Base-by-base conservation (phyloP, 2,888 invertebrate species). In the Parnassius glacialis region DNA sequence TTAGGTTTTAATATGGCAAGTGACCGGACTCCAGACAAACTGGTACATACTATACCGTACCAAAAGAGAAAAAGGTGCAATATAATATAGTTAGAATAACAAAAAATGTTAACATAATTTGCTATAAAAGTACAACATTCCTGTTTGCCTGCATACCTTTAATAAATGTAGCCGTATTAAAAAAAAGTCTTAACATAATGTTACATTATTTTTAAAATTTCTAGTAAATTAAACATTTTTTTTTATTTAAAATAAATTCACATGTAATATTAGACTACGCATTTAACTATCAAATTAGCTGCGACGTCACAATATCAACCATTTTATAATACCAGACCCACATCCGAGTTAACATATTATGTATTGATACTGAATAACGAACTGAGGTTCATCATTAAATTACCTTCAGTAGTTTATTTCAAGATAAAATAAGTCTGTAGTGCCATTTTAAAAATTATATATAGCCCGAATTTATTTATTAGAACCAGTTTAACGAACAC, bases 1-100 rank as follows among this genome's bases (percentile, higher is more conserved):
- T 52, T 43, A 47, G 43, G 12, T 51, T 59, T 56, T 45, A 51
- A 52, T 63, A 63, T 63, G 63, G 63, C 63, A 63, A 63, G 63
- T 59, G 12, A 56, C 54, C 45, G 56, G 47, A 48, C 52, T 50
- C 10, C 9, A 57, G 42, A 59, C 34, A 25, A 63, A 52, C 12
- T 11, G 41, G 42, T 61, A 16, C 45, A 10, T 41, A 13, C 10
- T 16, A 42, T 34, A 12, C 51, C 16, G 41, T 3, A 51, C 34
- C 1, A 12, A 25, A 43, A 54, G 43, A 16, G n/a, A 44, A 13
- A 54, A 45, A 44, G n/a, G n/a, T 44, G 51, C 13, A 45, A 53
- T 50, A 20, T 12, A 13, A 48, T 48, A 16, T 16, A 13, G 25
- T 47, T 53, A 44, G n/a, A 41, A 53, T 50, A 57, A 57, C 3